Base-by-base conservation (phyloP, 2,113 vertebrate genomes). In the Mionectes macconnelli region DNA sequence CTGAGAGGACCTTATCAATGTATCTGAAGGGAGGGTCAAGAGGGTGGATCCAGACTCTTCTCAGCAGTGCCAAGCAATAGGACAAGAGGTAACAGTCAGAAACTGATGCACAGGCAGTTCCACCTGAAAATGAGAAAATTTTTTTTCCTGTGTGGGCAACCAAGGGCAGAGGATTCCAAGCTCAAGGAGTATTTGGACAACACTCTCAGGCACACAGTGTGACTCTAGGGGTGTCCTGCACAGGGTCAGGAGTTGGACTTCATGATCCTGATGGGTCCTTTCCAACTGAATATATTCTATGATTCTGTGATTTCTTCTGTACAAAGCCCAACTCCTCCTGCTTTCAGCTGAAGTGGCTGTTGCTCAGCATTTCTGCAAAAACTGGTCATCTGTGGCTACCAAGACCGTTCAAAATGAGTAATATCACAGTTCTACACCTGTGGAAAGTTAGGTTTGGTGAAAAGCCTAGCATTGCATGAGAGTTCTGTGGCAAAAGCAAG, bases 121-220 rank as follows among this genome's bases (percentile, higher is more conserved):
- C 44, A 37, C 25, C 33, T 68, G 66, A 49, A 39, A 9, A 21
- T 16, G 35, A 52, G 10, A 33, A 37, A 19, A 56, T 14, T 4
- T 35, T 40, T 33, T 76, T 69, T 11, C 28, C 6, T 12, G 12
- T 31, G 21, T 22, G 31, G 25, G 21, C 55, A 40, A 27, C 25
- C 0, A 0, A 47, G 39, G 12, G 6, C 22, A 40, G 5, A 53
- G 47, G 6, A 50, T 70, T 83, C 21, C 35, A 1, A 63, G 60
- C 37, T 39, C 35, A 27, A 60, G 57, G 24, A 60, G 35, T 15
- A 60, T 60, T 37, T 60, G 21, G 57, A 27, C 57, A 60, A 37
- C 25, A 25, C 22, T 39, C 25, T 62, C 60, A 62, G 25, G 60
- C 37, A 62, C 60, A 62, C 19, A 12, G 37, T 62, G 37, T 62